Base-by-base conservation (phyloP, 2,888 invertebrate species). In the Eupithecia pulchellata region DNA sequence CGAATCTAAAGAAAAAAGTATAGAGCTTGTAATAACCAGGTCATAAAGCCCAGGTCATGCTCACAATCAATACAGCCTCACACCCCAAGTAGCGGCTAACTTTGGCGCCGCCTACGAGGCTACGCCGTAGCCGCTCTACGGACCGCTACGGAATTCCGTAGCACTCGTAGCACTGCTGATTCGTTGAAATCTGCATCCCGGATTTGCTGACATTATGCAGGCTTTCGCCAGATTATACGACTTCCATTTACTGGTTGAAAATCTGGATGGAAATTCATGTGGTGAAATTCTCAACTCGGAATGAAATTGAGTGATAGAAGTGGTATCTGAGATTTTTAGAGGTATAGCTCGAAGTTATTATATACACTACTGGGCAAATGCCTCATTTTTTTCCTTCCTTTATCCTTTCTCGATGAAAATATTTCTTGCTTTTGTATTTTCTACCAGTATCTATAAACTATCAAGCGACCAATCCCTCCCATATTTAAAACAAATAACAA, bases 41-140 rank as follows among this genome's bases (percentile, higher is more conserved):
- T 81, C 73, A 80, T 78, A 80, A 80, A 83, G 82, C 81, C 81
- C 83, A 83, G 69, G 66, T 63, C 64, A 64, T 64, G 64, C 69
- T 60, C 80, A 82, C 84, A 89, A 89, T 90, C 90, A 83, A 90
- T 91, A 86, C 81, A 80, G 75, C 83, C 84, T 82, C 86, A 83
- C 85, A 83, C 87, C 83, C 86, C 83, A 78, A 87, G 82, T 84
- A 86, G 82, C 79, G 83, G 86, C 86, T 87, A 89, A 82, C 84
- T 87, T 85, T 87, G 83, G 85, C 84, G 83, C 84, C 88, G 85
- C 85, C 88, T 89, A 87, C 85, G 83, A 87, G 85, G 84, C 88
- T 89, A 87, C 85, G 84, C 75, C 83, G 82, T 85, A 83, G 84
- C 79, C 68, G 68, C 79, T 69, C 78, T 77, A 79, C 81, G 76